Evolutionary conservation across 2,888 invertebrate species (phyloP).

Genomic region (Argyresthia goedartella): DNA sequence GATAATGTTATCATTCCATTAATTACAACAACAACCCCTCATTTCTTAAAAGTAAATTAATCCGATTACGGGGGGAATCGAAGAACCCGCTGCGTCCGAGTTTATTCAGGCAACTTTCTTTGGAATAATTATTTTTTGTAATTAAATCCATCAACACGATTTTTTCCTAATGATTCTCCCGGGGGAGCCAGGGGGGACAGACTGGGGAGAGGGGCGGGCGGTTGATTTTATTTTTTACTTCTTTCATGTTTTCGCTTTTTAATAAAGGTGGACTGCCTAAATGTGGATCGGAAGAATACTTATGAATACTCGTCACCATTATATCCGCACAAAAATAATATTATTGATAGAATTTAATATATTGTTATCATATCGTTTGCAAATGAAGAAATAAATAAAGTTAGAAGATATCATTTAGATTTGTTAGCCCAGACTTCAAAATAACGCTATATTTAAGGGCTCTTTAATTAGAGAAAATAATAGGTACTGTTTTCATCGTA

Average conservation of each 20-base stretch:
- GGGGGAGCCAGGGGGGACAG: slow-evolving; percentile 32
- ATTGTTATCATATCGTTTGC: no score
- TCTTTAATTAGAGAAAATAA: no score
- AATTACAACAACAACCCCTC: slow-evolving; percentile 66
- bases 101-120: slow-evolving; percentile 69
- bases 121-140: slow-evolving; percentile 71
- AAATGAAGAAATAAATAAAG: no score
- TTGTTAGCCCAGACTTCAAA: no score
- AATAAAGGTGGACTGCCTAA: slow-evolving; percentile 19
- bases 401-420: no score
- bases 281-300: slow-evolving; percentile 1
- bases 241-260: slow-evolving; percentile 29
- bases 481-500: no score
- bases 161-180: slow-evolving; percentile 71
- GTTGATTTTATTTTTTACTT: slow-evolving; percentile 36
- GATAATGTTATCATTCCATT: slow-evolving; percentile 70
- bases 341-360: no score
- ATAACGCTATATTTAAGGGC: no score
- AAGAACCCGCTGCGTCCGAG: slow-evolving; percentile 67
- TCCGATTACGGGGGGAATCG: slow-evolving; percentile 69
- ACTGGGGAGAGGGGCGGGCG: slow-evolving; percentile 20
- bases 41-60: slow-evolving; percentile 70
- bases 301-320: no score
- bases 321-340: no score
- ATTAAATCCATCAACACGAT: slow-evolving; percentile 72